Evolutionary conservation across 2,113 vertebrate species (phyloP), one percentile per base, ranked within the genome.

Genomic region (Buteo buteo): DNA sequence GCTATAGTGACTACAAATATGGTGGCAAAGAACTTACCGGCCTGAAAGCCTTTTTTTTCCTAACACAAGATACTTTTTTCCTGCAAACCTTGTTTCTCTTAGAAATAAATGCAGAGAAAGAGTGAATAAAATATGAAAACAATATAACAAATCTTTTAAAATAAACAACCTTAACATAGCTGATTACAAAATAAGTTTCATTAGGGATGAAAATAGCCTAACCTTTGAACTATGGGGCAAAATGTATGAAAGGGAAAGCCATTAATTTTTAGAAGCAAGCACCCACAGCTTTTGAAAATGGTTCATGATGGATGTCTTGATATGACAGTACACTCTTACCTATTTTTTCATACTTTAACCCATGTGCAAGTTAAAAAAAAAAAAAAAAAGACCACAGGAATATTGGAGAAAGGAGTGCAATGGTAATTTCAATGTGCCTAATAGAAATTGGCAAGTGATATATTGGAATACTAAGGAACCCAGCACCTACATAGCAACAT

Each of bases 401-500:
- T 71, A 67, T 9, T 74, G 11, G 38, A 73, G 66, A 93, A 83
- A 88, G 38, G 20, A 74, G 16, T 69, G 36, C n/a, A 80, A 66
- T 21, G 38, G 21, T 50, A 84, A 47, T 76, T 94, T 85, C 1
- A 1, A 44, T 31, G 44, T 14, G 40, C 69, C 44, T 59, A 84
- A 91, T 14, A 94, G 70, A 91, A 93, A 84, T 64, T 89, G 93
- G 77, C 83, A 96, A 94, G 69, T 84, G 88, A 83, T 82, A 73
- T 36, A 89, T 3, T 54, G 24, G 26, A 87, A 89, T 55, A 93
- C 47, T 67, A 93, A 95, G 61, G 69, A 93, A 96, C 65, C 81
- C 86, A 97, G 59, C 82, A 94, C 69, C 65, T 92, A 95, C 94
- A 85, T 89, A 94, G 77, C 77, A 96, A 93, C 86, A 85, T 57